Base-by-base conservation (phyloP, 2,888 invertebrate species). In the Trichogramma dendrolimi region DNA sequence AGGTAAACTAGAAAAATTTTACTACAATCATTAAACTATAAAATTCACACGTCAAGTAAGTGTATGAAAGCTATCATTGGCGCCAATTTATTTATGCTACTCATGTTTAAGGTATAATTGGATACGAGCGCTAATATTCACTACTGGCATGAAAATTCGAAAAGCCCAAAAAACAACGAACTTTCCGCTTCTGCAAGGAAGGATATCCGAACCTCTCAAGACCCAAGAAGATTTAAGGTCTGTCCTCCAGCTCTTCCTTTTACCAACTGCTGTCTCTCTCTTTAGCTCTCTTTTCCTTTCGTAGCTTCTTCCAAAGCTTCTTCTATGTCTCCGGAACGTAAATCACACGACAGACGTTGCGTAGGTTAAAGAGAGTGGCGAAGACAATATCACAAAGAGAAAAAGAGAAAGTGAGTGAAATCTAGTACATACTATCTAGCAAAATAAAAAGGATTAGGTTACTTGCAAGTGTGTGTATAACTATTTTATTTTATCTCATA, bases 321-420 rank as follows among this genome's bases (percentile, higher is more conserved):
- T 69, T 68, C 72, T 73, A 72, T 71, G 72, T 71, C 65, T 63
- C 65, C 53, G 63, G 6, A 51, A 60, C 70, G 71, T 73, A 73
- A 74, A 73, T 74, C 73, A 73, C 71, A 67, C 64, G 71, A 71
- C 71, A 68, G 71, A 68, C 70, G 68, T 71, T 69, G 59, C 59
- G 67, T 67, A 59, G 61, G 61, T 65, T 39, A 46, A 46, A 44
- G 48, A 58, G 60, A 58, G 62, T 56, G 60, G 55, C 62, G 58
- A 58, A 58, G 58, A 67, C 59, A 55, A 65, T 43, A 44, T 44
- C 44, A 42, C 50, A 58, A 57, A 54, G 62, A 58, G 49, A 44
- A 57, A 10, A 41, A 6, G 39, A 53, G 48, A 62, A 52, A 6
- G 47, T 27, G n/a, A 38, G 38, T n/a, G 38, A 49, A 27, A 27